Base-by-base conservation (phyloP, 2,113 vertebrate species). In the Cinclus mexicanus region DNA sequence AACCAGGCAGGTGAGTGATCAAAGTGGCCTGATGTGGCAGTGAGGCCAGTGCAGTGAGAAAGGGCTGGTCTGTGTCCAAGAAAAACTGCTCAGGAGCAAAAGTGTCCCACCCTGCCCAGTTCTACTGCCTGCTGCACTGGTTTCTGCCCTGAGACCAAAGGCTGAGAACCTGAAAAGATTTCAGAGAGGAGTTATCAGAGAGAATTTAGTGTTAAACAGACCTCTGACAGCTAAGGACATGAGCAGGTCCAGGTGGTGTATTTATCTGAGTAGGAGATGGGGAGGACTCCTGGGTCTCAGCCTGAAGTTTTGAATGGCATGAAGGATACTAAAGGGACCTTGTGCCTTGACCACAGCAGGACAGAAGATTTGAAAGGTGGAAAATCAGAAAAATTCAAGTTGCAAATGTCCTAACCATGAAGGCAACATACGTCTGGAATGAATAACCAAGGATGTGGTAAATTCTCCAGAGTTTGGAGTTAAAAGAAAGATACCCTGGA, bases 391-490 rank as follows among this genome's bases (percentile, higher is more conserved):
- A 84, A 95, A 88, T 63, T 20, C 37, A 20, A 64, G 44, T 13
- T 89, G 65, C 41, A 84, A 79, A 79, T 65, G 26, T 86, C 69
- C 78, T 89, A 59, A 37, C 57, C n/a, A n/a, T 65, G 37, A 90
- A 53, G 52, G 28, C 53, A 71, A 52, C 64, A 55, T 78, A 52
- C 0, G 5, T 72, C 83, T 97, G 92, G 90, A 95, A 87, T 3
- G 24, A 61, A 61, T 90, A 75, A 92, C 80, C 31, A 75, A 89
- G 83, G 80, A 87, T 93, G 88, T 89, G 93, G 92, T 90, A 92
- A 86, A 79, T 71, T 92, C 93, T 76, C 57, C 68, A 42, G 53
- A 21, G 29, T n/a, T 14, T 71, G 76, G n/a, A 88, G 26, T 81
- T 2, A 64, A 93, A 90, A 67, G 87, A 31, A 77, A 70, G 79